These are phyloP conservation scores for Megalonaias nervosa DNA, from an alignment of 1,140 invertebrate genomes.

Conservation along the genomic window DNA sequence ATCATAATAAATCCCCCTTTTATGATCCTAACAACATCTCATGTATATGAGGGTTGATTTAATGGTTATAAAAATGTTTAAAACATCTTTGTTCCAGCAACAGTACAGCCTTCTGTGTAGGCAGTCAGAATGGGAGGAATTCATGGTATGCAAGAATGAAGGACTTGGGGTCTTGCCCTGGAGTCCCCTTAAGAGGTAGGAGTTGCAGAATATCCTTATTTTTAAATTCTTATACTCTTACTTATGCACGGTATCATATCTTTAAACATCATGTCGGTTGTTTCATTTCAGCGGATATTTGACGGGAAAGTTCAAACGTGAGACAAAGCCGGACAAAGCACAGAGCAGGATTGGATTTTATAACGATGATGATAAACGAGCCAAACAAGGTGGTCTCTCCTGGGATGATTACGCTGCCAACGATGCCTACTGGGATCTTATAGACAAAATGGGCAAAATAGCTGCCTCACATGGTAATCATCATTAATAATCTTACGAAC, in stretches of 20 bases:
- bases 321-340: conserved; percentile 12
- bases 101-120: conserved; percentile 57
- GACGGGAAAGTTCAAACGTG: conserved; percentile 44
- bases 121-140: conserved; percentile 50
- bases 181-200: conserved; percentile 61
- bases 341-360: conserved; percentile 36
- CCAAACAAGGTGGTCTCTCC: conserved; percentile 37
- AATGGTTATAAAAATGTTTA: too few relatives aligned
- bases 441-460: conserved; percentile 27
- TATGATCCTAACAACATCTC: too few relatives aligned
- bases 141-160: conserved; percentile 56
- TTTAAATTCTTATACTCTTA: too few relatives aligned
- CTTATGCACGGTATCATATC: too few relatives aligned
- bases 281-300: conserved; percentile 34
- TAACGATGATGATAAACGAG: conserved; percentile 31
- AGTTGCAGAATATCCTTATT: too few relatives aligned
- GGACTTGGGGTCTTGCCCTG: conserved; percentile 57
- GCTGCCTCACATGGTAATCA: conserved; percentile 31
- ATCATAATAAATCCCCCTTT: too few relatives aligned
- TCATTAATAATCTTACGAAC: too few relatives aligned
- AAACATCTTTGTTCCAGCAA: conserved; percentile 40
- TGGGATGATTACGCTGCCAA: conserved; percentile 37
- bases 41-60: too few relatives aligned
- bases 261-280: too few relatives aligned
- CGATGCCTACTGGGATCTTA: conserved; percentile 42